Conservation (phyloP, 2,797 vertebrate genomes). For the Chiloscyllium punctatum region DNA sequence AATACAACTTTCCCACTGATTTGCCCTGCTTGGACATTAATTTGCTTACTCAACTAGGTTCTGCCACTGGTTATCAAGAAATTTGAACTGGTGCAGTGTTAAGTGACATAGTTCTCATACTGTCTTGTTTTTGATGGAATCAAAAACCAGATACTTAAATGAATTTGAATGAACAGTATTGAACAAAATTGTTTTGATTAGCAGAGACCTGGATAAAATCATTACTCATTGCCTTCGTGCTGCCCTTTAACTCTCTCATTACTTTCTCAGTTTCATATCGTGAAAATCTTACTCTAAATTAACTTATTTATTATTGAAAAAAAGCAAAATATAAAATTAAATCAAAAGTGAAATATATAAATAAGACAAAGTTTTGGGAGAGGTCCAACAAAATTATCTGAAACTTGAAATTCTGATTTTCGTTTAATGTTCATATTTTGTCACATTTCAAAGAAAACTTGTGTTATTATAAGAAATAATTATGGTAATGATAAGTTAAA, state of each 20-base stretch:
- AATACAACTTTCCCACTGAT: conserved; percentile 88
- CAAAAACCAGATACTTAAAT: conserved; percentile 1
- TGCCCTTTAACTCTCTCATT: not conserved
- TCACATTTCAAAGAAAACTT: not conserved
- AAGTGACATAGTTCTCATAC: conserved; percentile 20
- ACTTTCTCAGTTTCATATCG: not conserved
- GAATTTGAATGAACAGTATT: conserved; percentile 3
- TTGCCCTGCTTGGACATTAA: conserved; percentile 64
- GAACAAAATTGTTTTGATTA: conserved; percentile 30
- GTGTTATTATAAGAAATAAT: not conserved
- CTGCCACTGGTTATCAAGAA: conserved; percentile 85
- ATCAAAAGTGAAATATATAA: not conserved
- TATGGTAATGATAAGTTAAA: not conserved
- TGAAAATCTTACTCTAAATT: not conserved
- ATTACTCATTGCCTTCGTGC: not conserved
- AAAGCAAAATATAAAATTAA: not conserved
- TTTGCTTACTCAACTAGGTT: conserved; percentile 75
- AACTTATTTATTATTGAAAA: not conserved
- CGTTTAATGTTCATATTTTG: not conserved
- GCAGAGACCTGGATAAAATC: not conserved
- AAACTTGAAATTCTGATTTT: not conserved
- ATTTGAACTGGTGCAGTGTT: conserved; percentile 62
- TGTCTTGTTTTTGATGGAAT: not conserved
- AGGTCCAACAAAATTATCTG: not conserved
- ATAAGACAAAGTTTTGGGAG: not conserved